Conservation (phyloP, 2,797 vertebrate species). For the Rhinogobio ventralis region DNA sequence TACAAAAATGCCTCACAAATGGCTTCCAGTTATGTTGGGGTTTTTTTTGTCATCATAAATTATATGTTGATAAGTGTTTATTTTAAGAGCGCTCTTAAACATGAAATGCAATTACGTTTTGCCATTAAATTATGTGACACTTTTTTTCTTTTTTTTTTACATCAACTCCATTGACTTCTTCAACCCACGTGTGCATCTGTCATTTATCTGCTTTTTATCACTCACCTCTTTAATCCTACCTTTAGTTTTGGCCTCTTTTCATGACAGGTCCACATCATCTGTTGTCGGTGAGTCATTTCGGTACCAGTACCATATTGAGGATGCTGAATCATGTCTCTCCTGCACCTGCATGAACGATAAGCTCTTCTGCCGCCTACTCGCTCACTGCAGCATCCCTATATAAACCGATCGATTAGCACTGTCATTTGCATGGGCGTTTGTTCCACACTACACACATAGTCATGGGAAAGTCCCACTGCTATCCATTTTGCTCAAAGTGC, state of each 20-base stretch:
- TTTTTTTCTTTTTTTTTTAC: not conserved
- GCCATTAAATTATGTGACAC: not conserved
- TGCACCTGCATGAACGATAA: constrained; percentile 40
- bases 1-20: not conserved
- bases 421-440: constrained; percentile 66
- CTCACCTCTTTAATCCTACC: constrained; percentile 46
- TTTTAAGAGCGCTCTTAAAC: not conserved
- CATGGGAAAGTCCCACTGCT: constrained; percentile 62
- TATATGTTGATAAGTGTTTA: not conserved
- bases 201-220: constrained; percentile 35
- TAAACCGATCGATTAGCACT: constrained; percentile 57
- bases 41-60: not conserved
- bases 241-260: constrained; percentile 41
- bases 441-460: constrained; percentile 63
- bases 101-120: not conserved
- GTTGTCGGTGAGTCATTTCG: constrained; percentile 59
- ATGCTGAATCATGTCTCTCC: constrained; percentile 62
- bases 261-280: constrained; percentile 42
- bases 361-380: constrained; percentile 53
- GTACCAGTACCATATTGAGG: constrained; percentile 40
- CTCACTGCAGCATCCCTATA: constrained; percentile 52
- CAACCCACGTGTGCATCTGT: constrained; percentile 24
- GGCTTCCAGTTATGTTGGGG: not conserved
- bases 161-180: not conserved
- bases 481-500: constrained; percentile 48